phyloP scores from a whole-genome alignment of 2,888 invertebrate species.

The Parasteatoda lunata region DNA sequence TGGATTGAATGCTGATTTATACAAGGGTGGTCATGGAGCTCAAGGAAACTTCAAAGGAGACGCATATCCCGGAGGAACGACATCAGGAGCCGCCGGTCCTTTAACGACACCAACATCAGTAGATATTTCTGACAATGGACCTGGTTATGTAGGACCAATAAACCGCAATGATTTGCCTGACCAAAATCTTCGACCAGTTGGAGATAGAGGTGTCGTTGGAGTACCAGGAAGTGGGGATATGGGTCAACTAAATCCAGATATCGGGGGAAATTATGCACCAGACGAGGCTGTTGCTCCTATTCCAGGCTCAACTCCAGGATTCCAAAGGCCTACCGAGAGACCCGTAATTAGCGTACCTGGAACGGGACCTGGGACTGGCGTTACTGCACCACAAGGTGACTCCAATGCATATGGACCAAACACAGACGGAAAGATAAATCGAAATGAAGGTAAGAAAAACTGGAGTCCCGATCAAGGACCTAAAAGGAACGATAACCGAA shows the following conservation, averaged over 20 bases:
- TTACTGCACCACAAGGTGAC: neutral
- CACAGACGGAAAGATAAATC: conserved; percentile 15
- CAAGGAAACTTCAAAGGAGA: conserved; percentile 53
- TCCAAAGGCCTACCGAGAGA: neutral
- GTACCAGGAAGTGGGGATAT: conserved; percentile 14
- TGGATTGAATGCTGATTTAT: conserved; percentile 84
- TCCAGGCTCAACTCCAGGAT: neutral
- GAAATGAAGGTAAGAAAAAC: neutral
- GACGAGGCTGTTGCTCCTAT: neutral
- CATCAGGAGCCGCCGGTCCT: neutral
- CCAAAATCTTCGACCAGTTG: neutral
- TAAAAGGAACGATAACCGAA: neutral
- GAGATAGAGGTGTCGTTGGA: conserved; percentile 2
- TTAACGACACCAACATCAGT: neutral
- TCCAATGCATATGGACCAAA: neutral
- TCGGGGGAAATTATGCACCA: neutral
- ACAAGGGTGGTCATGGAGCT: conserved; percentile 35
- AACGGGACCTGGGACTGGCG: neutral
- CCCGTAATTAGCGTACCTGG: neutral
- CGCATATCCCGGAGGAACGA: neutral
- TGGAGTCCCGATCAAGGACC: neutral
- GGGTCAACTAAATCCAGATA: neutral
- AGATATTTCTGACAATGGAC: neutral
- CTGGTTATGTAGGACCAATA: neutral
- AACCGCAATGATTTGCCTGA: neutral